Conservation (phyloP, 1,140 invertebrate species). For the Mya arenaria region DNA sequence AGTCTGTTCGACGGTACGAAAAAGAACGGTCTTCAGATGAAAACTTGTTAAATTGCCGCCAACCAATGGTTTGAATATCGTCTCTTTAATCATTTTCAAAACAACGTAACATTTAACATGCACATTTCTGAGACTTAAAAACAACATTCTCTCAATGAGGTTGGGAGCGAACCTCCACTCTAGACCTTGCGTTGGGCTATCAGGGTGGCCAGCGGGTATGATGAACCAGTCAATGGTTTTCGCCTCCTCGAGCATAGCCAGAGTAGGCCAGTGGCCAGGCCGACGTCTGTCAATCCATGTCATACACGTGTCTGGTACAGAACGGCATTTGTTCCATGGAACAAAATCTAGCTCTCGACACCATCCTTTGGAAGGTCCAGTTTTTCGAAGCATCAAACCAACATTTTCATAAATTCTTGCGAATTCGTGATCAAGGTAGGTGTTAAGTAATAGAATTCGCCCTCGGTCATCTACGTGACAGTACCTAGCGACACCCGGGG, state of each 20-base stretch:
- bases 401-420: not conserved
- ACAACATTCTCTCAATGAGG: not conserved
- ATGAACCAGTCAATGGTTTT: not conserved
- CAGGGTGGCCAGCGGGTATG: not conserved
- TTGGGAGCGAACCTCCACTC: not conserved
- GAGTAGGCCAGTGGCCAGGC: not conserved
- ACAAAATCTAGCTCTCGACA: not conserved
- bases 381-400: not conserved
- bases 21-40: not conserved
- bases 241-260: not conserved
- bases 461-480: no score
- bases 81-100: not conserved
- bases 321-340: not conserved
- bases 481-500: not conserved
- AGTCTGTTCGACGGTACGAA: not conserved
- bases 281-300: not conserved
- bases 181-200: not conserved
- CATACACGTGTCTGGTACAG: not conserved
- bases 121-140: not conserved
- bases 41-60: not conserved
- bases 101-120: not conserved
- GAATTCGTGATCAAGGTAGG: no score
- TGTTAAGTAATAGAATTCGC: no score
- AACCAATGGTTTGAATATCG: not conserved
- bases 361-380: not conserved